Evolutionary conservation across 2,888 invertebrate genomes (phyloP).

Genomic region (Hofmannophila pseudospretella): DNA sequence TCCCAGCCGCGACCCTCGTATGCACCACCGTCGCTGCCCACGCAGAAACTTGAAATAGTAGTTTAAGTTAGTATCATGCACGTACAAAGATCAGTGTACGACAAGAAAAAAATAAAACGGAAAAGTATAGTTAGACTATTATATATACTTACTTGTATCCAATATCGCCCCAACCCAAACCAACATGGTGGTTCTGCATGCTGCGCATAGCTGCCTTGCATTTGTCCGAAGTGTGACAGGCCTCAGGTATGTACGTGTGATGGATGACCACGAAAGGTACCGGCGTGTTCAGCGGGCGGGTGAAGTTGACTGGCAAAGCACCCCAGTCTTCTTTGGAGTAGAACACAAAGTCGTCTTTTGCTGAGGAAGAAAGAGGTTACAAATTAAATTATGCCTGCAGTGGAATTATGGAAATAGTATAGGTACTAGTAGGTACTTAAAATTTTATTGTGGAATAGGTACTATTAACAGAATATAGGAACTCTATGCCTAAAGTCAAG

Average conservation of each 20-base stretch:
- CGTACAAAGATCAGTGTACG: no score
- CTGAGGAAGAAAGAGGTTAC: no score
- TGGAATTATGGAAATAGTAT: no score
- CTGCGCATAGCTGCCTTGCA: slow-evolving; percentile 79
- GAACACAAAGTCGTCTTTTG: slow-evolving; percentile 12
- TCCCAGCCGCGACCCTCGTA: slow-evolving; percentile 86
- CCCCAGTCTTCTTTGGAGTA: slow-evolving; percentile 77
- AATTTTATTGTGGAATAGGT: no score
- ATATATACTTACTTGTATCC: slow-evolving; percentile 76
- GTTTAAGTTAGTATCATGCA: no score
- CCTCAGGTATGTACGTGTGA: slow-evolving; percentile 81
- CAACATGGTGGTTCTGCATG: slow-evolving; percentile 82
- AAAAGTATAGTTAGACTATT: no score
- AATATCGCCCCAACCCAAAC: slow-evolving; percentile 82
- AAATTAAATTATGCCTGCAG: no score
- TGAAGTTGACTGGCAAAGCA: slow-evolving; percentile 65
- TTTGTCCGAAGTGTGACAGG: slow-evolving; percentile 71
- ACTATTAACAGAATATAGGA: no score
- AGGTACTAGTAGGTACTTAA: no score
- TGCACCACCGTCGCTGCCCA: slow-evolving; percentile 84
- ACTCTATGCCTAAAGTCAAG: no score
- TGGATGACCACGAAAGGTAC: slow-evolving; percentile 84
- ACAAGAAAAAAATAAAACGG: no score
- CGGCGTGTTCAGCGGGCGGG: slow-evolving; percentile 70
- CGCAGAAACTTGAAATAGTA: slow-evolving; percentile 80